These are phyloP conservation scores for Ctenosaura bakeri DNA, from an alignment of 2,797 vertebrate genomes.

Conservation along the genomic window DNA sequence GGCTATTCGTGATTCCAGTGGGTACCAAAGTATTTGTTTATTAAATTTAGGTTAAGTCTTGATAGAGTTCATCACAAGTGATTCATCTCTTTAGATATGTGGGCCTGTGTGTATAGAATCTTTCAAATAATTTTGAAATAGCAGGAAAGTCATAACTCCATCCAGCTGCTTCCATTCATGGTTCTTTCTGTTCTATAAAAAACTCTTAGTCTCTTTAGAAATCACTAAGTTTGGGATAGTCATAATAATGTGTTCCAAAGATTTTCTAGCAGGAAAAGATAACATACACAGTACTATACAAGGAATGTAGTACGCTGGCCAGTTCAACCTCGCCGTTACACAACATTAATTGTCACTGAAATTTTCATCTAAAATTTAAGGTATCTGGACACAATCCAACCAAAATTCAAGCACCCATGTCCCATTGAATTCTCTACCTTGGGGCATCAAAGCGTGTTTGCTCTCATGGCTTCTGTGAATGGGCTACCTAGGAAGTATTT, in stretches of 20 bases:
- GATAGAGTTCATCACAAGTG: not conserved
- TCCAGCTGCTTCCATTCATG: not conserved
- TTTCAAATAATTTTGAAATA: not conserved
- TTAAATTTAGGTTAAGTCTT: not conserved
- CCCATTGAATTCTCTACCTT: not conserved
- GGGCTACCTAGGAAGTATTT: not conserved
- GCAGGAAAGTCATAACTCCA: not conserved
- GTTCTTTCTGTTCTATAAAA: not conserved
- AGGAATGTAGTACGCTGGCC: conserved; percentile 47
- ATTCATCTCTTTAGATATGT: fast-evolving
- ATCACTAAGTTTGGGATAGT: conserved; percentile 8
- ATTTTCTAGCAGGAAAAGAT: conserved; percentile 43
- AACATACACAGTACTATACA: conserved; percentile 53
- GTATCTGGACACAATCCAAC: not conserved
- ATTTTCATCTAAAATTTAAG: not conserved
- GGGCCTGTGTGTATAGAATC: not conserved
- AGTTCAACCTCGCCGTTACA: conserved; percentile 78
- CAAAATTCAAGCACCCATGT: not conserved
- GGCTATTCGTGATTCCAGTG: not conserved
- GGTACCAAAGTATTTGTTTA: fast-evolving
- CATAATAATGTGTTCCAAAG: conserved; percentile 34
- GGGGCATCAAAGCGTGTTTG: not conserved
- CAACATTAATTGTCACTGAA: conserved; percentile 67
- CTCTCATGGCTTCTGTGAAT: not conserved
- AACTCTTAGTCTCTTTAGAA: not conserved